A percentile compares a stretch with the other conserved stretches of the same genome.
phyloP scores from a whole-genome alignment of 2,797 vertebrate species.

The Moxostoma hubbsi region DNA sequence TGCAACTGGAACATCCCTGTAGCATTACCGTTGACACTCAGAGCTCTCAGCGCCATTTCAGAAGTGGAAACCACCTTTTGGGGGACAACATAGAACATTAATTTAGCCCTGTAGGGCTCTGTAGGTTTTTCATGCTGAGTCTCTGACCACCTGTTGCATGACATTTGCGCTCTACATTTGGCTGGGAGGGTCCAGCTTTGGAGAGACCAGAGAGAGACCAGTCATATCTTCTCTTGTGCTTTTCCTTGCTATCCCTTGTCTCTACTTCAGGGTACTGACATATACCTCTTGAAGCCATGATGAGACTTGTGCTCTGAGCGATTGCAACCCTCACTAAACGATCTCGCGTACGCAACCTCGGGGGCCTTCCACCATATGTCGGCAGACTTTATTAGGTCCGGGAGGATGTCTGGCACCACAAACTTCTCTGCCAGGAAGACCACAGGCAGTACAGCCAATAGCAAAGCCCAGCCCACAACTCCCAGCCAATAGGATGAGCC shows the following conservation, averaged over 20 bases:
- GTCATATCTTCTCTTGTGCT: no score
- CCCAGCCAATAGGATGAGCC: constrained; percentile 78
- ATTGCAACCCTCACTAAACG: constrained; percentile 60
- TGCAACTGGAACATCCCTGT: neutral
- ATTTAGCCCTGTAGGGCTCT: neutral
- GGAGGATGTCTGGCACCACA: constrained; percentile 72
- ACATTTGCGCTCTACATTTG: neutral
- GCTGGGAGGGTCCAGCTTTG: neutral
- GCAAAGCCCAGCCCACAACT: constrained; percentile 70
- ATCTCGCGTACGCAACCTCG: constrained; percentile 31
- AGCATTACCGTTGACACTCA: neutral
- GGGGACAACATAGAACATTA: neutral
- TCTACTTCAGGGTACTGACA: constrained; percentile 64
- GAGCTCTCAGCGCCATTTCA: no score
- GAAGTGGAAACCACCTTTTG: no score
- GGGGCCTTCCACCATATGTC: constrained; percentile 61
- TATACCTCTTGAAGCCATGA: constrained; percentile 48
- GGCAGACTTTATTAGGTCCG: constrained; percentile 68
- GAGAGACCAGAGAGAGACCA: neutral
- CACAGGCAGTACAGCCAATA: constrained; percentile 61
- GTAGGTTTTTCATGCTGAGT: neutral
- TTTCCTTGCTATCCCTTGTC: constrained; percentile 12
- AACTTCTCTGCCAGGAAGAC: constrained; percentile 70
- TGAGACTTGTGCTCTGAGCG: constrained; percentile 2
- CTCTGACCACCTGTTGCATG: neutral